Evolutionary conservation across 2,888 invertebrate genomes (phyloP).

Genomic region (Lamellibrachia satsuma): DNA sequence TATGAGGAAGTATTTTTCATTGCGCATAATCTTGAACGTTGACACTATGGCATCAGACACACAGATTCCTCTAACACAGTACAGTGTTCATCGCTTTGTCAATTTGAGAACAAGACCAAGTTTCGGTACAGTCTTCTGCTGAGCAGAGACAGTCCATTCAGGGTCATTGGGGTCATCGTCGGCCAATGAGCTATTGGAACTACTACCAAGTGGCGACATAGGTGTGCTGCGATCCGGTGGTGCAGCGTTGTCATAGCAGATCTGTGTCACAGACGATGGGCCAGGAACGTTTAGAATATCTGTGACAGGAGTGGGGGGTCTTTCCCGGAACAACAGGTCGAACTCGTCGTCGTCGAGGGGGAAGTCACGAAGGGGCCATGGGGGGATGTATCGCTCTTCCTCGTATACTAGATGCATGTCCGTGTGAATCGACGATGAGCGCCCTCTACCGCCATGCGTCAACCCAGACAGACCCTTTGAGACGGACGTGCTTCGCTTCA

Average conservation of each 20-base stretch:
- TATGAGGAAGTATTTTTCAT: not conserved
- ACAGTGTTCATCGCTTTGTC: constrained; percentile 34
- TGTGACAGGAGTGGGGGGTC: constrained; percentile 29
- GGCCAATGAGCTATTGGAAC: constrained; percentile 35
- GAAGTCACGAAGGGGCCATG: constrained; percentile 55
- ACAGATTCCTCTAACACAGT: not conserved
- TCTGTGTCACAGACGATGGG: not conserved
- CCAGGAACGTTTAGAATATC: not conserved
- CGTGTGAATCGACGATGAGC: constrained; percentile 39
- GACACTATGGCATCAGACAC: not conserved
- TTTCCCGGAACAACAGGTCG: constrained; percentile 47
- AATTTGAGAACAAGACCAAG: constrained; percentile 38
- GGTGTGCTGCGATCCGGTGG: constrained; percentile 20
- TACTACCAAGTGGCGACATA: constrained; percentile 18
- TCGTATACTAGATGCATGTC: constrained; percentile 33
- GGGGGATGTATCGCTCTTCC: constrained; percentile 42
- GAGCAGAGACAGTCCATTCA: constrained; percentile 54
- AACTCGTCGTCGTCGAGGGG: constrained; percentile 55
- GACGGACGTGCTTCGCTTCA: constrained; percentile 14
- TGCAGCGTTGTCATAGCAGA: not conserved
- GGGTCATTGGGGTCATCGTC: constrained; percentile 58
- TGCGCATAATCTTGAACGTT: not conserved
- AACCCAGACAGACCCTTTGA: constrained; percentile 28
- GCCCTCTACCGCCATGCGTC: constrained; percentile 22
- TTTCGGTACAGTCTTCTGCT: not conserved